phyloP scores from a whole-genome alignment of 2,888 invertebrate genomes.

The Phoenoteleia sp. region DNA sequence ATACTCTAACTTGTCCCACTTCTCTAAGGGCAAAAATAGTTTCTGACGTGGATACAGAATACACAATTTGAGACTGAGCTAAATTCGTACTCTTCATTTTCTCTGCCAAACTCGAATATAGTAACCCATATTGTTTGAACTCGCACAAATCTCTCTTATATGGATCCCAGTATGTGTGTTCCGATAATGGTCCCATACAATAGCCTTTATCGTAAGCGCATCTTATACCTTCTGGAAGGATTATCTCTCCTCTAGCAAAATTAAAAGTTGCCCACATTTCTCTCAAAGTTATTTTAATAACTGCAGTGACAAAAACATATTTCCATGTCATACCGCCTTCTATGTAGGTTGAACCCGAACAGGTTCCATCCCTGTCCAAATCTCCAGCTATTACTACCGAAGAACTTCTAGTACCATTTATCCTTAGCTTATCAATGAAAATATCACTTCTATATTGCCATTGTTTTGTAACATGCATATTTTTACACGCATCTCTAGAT shows the following conservation, averaged over 20 bases:
- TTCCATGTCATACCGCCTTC: neutral
- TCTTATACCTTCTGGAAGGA: neutral
- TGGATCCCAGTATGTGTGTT: too few relatives aligned
- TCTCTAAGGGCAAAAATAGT: too few relatives aligned
- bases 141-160: too few relatives aligned
- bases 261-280: neutral
- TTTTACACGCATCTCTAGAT: neutral
- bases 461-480: neutral
- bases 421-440: neutral
- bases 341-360: neutral
- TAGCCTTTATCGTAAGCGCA: constrained; percentile 25
- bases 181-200: too few relatives aligned
- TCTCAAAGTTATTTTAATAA: neutral
- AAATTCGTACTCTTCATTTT: too few relatives aligned
- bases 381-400: neutral
- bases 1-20: too few relatives aligned
- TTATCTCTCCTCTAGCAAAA: neutral
- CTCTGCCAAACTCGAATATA: too few relatives aligned
- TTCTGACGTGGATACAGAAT: neutral
- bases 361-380: neutral
- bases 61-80: too few relatives aligned
- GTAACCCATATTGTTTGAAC: too few relatives aligned
- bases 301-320: neutral
- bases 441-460: neutral
- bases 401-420: neutral